phyloP scores from a whole-genome alignment of 2,888 invertebrate genomes.

The Drosophila setosimentum region DNA sequence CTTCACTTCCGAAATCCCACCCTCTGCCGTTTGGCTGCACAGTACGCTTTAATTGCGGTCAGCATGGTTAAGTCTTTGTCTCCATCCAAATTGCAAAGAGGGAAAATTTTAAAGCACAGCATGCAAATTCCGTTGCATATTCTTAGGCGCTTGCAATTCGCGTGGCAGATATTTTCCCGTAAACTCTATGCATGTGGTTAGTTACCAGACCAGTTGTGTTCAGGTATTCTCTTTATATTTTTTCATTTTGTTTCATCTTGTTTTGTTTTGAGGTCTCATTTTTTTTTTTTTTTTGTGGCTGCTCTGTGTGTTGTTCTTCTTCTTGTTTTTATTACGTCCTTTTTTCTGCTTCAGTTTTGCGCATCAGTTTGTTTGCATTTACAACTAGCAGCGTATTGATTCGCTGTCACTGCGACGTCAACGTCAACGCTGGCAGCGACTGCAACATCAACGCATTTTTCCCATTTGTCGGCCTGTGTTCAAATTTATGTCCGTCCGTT shows the following conservation, averaged over 20 bases:
- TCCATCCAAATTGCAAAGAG: conserved; percentile 35
- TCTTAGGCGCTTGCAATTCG: conserved; percentile 51
- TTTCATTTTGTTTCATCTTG: conserved; percentile 12
- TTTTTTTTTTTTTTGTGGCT: conserved; percentile 33
- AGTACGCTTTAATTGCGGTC: conserved; percentile 75
- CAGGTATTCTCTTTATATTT: conserved; percentile 25
- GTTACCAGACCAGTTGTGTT: conserved; percentile 9
- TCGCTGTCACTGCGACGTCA: conserved; percentile 49
- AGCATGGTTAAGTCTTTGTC: conserved; percentile 69
- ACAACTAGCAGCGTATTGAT: conserved; percentile 64
- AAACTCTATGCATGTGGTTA: conserved; percentile 44
- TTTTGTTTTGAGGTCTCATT: conserved; percentile 44
- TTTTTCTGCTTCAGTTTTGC: conserved; percentile 31
- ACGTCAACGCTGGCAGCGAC: conserved; percentile 22
- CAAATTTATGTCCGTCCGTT: conserved; percentile 23
- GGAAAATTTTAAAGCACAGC: conserved; percentile 41
- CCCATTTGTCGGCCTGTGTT: conserved; percentile 60
- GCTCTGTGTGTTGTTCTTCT: conserved; percentile 43
- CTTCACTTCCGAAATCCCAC: conserved; percentile 12
- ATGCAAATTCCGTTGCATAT: conserved; percentile 60
- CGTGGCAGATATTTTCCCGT: conserved; percentile 33
- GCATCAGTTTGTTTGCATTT: conserved; percentile 52
- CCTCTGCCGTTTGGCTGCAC: conserved; percentile 30
- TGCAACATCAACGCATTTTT: conserved; percentile 59
- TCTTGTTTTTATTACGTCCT: conserved; percentile 6